Percentiles rank a stretch among this genome's conserved stretches.
phyloP scores from a whole-genome alignment of 23 tunicate species.

The Halocynthia aurantium region DNA sequence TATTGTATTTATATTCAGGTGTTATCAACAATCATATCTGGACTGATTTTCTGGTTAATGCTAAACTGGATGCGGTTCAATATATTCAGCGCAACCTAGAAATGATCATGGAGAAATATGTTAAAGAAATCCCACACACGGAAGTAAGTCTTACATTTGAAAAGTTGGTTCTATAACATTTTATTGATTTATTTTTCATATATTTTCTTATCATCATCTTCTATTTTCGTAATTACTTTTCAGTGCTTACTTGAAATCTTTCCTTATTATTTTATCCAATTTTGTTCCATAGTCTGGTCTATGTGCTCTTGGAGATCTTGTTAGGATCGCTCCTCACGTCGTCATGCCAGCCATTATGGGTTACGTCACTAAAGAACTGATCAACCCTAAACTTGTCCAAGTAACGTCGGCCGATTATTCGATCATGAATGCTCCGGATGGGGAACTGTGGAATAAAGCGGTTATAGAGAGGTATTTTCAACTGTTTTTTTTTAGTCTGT shows the following conservation, averaged over 20 bases:
- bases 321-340: slow-evolving; percentile 42
- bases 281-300: slow-evolving; percentile 35
- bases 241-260: neutral
- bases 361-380: slow-evolving; percentile 6
- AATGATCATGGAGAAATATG: neutral
- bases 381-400: neutral
- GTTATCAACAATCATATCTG: slow-evolving; percentile 21
- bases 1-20: slow-evolving; percentile 24
- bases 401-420: slow-evolving; percentile 36
- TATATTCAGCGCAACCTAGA: slow-evolving; percentile 23
- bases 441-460: slow-evolving; percentile 59
- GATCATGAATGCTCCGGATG: slow-evolving; percentile 75
- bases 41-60: slow-evolving; percentile 41
- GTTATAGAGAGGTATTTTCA: slow-evolving; percentile 58
- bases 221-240: neutral
- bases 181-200: neutral
- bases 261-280: neutral
- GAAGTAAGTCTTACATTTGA: slow-evolving; percentile 8
- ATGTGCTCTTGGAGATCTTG: slow-evolving; percentile 34
- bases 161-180: neutral
- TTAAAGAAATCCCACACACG: slow-evolving; percentile 6
- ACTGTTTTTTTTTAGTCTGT: neutral
- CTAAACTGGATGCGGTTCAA: slow-evolving; percentile 19
- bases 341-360: slow-evolving; percentile 40
- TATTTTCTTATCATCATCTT: neutral